Conservation (phyloP, 2,888 invertebrate species). For the Drosophila merina region DNA sequence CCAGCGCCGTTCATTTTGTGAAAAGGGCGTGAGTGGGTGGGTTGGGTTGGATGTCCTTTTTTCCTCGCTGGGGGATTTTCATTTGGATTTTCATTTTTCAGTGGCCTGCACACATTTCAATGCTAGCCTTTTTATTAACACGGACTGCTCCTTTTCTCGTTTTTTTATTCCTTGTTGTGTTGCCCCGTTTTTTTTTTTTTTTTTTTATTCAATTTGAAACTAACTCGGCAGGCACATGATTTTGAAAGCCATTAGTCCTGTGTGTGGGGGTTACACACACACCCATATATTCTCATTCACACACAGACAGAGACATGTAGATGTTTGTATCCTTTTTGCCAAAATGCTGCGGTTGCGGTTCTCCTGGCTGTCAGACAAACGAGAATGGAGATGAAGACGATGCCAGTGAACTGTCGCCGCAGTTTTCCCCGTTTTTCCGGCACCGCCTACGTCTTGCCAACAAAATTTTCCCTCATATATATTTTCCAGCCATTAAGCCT, state of each 20-base stretch:
- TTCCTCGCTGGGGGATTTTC: conserved; percentile 28
- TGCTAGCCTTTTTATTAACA: conserved; percentile 60
- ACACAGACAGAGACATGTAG: conserved; percentile 2
- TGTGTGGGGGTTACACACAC: not conserved
- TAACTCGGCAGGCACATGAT: conserved; percentile 34
- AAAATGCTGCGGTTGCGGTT: conserved; percentile 55
- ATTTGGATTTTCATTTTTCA: conserved; percentile 43
- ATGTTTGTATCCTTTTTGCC: conserved; percentile 25
- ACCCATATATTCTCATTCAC: conserved; percentile 11
- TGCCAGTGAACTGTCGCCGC: conserved; percentile 24
- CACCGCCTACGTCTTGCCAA: too few relatives aligned
- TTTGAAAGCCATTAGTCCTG: conserved; percentile 51
- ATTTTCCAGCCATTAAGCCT: not conserved
- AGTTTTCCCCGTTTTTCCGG: not conserved
- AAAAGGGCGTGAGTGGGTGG: not conserved
- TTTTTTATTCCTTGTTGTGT: not conserved
- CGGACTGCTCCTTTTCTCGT: conserved; percentile 4
- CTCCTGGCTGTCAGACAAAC: conserved; percentile 23
- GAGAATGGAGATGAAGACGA: conserved; percentile 18
- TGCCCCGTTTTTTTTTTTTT: not conserved
- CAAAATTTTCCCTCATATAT: not conserved
- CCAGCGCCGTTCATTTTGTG: conserved; percentile 4
- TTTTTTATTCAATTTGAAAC: conserved; percentile 41
- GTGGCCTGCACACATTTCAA: conserved; percentile 49
- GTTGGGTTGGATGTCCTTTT: too few relatives aligned